phyloP scores from a whole-genome alignment of 2,888 invertebrate species.

The Idaea dimidiata region DNA sequence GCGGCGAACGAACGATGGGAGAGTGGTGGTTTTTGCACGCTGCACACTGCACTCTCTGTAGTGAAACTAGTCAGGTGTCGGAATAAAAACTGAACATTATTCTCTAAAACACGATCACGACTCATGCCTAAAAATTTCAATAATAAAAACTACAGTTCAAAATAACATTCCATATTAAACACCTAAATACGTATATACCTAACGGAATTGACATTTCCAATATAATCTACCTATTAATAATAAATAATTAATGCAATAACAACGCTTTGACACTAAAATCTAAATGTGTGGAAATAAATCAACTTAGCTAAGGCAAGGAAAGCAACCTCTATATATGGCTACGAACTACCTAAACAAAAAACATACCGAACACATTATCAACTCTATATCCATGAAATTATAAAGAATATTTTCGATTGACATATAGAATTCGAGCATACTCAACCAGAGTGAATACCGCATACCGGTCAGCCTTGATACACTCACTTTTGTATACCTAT shows the following conservation, averaged over 20 bases:
- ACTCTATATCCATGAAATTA: constrained; percentile 32
- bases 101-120: no score
- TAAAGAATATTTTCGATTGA: constrained; percentile 45
- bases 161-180: no score
- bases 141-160: no score
- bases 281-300: constrained; percentile 38
- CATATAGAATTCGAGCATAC: constrained; percentile 46
- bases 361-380: constrained; percentile 18
- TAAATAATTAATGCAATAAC: not conserved
- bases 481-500: constrained; percentile 60
- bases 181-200: not conserved
- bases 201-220: not conserved
- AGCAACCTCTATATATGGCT: constrained; percentile 48
- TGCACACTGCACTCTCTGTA: no score
- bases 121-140: no score
- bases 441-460: constrained; percentile 45
- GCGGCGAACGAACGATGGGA: no score
- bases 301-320: constrained; percentile 50
- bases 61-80: no score
- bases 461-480: constrained; percentile 61
- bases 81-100: no score
- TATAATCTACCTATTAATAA: not conserved
- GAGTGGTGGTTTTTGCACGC: no score
- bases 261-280: not conserved
- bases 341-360: constrained; percentile 38